Conservation (phyloP, 2,113 vertebrate genomes). For the Mustela lutreola region DNA sequence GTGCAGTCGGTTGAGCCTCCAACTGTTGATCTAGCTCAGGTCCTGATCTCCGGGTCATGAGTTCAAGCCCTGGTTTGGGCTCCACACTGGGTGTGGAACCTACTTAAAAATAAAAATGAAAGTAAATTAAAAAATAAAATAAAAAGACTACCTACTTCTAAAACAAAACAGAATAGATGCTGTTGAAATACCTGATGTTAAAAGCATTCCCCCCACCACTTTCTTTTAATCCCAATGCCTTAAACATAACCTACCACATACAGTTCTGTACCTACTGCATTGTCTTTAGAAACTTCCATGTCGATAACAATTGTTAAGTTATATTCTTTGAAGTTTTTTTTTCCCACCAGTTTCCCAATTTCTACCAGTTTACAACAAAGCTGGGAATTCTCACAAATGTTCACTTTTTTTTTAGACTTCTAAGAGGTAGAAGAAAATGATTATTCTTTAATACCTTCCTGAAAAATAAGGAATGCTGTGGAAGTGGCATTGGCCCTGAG, state of each 20-base stretch:
- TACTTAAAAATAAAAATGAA: no score
- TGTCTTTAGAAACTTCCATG: background rate
- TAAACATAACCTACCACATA: background rate
- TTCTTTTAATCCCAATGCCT: background rate
- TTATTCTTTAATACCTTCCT: background rate
- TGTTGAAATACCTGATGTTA: conserved; percentile 25
- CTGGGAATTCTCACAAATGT: conserved; percentile 27
- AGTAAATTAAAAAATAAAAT: no score
- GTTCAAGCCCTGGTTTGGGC: no score
- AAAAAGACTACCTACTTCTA: background rate
- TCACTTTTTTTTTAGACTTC: background rate
- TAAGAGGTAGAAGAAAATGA: background rate
- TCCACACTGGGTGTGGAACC: no score
- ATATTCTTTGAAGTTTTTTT: background rate
- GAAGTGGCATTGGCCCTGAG: background rate
- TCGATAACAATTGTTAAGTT: background rate
- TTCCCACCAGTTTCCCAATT: background rate
- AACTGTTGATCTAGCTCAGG: no score
- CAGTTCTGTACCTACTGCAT: background rate
- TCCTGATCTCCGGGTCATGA: no score
- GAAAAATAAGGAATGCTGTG: background rate
- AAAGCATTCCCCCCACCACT: background rate
- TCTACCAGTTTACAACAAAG: background rate
- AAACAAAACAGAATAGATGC: background rate
- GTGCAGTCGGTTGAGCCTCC: no score